phyloP scores from a whole-genome alignment of 1,140 invertebrate genomes.

The Drosophila seguyi region DNA sequence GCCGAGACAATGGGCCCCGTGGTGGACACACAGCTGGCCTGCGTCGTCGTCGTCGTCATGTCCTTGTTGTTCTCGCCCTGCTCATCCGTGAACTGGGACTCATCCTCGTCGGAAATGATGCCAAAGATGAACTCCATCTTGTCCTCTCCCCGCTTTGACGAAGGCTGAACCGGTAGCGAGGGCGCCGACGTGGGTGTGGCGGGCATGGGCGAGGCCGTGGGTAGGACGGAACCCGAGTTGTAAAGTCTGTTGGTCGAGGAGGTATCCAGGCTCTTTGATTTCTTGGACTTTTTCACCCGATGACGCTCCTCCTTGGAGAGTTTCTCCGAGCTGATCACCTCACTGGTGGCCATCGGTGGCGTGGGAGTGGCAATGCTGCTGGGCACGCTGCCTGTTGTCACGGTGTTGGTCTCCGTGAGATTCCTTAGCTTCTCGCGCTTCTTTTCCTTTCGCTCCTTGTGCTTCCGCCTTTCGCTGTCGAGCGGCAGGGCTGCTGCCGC shows the following conservation, averaged over 20 bases:
- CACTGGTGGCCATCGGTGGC: not conserved
- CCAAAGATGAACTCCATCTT: constrained; percentile 96
- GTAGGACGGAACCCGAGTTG: constrained; percentile 24
- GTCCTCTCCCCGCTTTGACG: constrained; percentile 86
- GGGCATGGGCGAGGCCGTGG: constrained; percentile 26
- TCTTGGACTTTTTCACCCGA: constrained; percentile 87
- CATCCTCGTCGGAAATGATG: constrained; percentile 91
- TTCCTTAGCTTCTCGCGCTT: constrained; percentile 89
- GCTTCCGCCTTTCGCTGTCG: constrained; percentile 62
- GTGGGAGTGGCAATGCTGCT: not conserved
- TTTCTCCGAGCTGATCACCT: constrained; percentile 83
- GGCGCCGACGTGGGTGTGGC: constrained; percentile 38
- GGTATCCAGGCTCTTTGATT: constrained; percentile 81
- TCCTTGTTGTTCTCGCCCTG: constrained; percentile 43
- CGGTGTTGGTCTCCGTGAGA: constrained; percentile 49
- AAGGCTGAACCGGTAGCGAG: not conserved
- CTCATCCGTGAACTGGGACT: constrained; percentile 73
- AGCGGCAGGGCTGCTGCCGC: not conserved
- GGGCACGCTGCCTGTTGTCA: constrained; percentile 44
- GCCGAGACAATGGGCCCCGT: constrained; percentile 80
- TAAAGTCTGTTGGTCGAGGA: constrained; percentile 31
- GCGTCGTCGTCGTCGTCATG: constrained; percentile 29
- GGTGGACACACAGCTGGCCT: constrained; percentile 32
- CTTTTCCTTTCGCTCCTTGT: constrained; percentile 88
- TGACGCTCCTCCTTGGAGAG: constrained; percentile 80